phyloP scores from a whole-genome alignment of 2,888 invertebrate genomes.

The Nebria salina region DNA sequence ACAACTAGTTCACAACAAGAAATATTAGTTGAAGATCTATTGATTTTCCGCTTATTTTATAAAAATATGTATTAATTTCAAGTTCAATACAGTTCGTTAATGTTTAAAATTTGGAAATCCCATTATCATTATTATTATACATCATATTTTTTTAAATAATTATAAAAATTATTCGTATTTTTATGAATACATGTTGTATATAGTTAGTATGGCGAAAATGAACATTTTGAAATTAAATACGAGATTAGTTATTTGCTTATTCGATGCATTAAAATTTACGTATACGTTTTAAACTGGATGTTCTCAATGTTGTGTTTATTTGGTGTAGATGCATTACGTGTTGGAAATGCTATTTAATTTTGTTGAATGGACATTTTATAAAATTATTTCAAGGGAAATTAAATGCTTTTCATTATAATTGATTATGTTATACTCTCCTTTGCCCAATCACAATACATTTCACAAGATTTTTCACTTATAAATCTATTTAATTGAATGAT shows the following conservation, averaged over 20 bases:
- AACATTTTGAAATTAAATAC: not conserved
- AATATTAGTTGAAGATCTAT: too few species aligned
- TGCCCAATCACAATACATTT: too few species aligned
- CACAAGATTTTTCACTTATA: too few species aligned
- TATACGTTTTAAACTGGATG: not conserved
- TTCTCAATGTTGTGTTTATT: not conserved
- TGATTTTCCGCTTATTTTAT: not conserved
- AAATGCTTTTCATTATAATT: not conserved
- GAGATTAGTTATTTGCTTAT: not conserved
- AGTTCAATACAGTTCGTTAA: not conserved
- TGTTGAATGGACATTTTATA: conserved; percentile 1
- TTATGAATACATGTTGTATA: not conserved
- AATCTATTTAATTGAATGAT: too few species aligned
- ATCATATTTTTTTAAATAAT: not conserved
- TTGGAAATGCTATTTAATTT: not conserved
- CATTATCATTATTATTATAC: not conserved
- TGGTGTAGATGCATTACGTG: not conserved
- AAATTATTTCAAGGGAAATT: not conserved
- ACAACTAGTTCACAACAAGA: too few species aligned
- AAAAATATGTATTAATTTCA: not conserved
- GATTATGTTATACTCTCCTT: too few species aligned
- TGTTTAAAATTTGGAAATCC: not conserved
- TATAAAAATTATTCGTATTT: not conserved
- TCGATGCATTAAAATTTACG: not conserved
- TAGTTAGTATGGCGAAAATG: not conserved